A percentile compares a stretch with the other conserved stretches of the same genome.
Evolutionary conservation across 1,140 invertebrate species (phyloP).

Genomic region (Megathymus violae): DNA sequence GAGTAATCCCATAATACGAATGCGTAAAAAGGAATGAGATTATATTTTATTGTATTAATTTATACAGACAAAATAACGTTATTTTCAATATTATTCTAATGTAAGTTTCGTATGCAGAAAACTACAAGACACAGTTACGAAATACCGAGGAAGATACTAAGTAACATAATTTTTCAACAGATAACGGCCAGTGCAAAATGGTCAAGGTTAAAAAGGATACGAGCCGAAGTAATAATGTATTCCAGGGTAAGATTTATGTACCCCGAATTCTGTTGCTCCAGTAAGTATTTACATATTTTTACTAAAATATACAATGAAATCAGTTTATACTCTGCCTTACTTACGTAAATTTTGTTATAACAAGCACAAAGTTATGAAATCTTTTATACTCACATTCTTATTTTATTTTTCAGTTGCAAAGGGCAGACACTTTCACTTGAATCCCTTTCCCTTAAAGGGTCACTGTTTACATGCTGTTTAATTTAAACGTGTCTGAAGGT

Average conservation of each 20-base stretch:
- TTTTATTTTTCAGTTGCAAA: neutral
- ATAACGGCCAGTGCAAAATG: constrained; percentile 4
- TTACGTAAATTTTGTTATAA: constrained; percentile 10
- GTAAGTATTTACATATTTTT: constrained; percentile 31
- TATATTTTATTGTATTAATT: too few relatives aligned
- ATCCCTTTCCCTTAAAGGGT: neutral
- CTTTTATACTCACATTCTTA: neutral
- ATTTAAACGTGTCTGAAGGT: too few relatives aligned
- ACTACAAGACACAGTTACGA: too few relatives aligned
- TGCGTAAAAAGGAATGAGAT: too few relatives aligned
- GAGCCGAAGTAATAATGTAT: constrained; percentile 17
- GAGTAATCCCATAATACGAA: too few relatives aligned
- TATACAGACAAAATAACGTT: too few relatives aligned
- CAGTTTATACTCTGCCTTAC: constrained; percentile 8
- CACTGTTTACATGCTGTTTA: too few relatives aligned
- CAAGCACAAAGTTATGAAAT: neutral
- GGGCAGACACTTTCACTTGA: neutral
- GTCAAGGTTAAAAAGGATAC: constrained; percentile 25
- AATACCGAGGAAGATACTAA: too few relatives aligned
- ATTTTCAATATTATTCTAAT: too few relatives aligned
- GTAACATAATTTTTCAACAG: constrained; percentile 2
- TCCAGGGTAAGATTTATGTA: constrained; percentile 27
- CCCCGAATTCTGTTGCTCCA: constrained; percentile 17
- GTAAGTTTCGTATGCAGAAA: too few relatives aligned
- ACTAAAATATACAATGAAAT: constrained; percentile 27